Conservation (phyloP, 2,113 vertebrate genomes). For the Tringa solitaria region DNA sequence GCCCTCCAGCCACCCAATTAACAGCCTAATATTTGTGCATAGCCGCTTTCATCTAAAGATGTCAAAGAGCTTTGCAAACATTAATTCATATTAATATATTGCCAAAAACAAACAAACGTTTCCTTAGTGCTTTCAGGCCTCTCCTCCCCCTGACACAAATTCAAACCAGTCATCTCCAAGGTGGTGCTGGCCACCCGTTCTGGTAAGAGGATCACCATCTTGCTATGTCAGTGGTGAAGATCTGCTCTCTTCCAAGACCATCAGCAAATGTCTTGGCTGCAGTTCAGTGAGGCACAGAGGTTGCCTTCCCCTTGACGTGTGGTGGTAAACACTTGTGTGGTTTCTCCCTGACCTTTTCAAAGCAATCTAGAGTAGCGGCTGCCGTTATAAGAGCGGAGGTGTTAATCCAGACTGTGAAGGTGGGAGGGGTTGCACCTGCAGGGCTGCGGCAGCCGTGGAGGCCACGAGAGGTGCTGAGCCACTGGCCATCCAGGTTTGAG, state of each 20-base stretch:
- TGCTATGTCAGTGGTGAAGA: fast-evolving
- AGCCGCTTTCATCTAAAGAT: constrained; percentile 32
- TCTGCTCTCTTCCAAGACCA: not conserved
- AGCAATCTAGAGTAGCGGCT: not conserved
- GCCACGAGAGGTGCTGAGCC: fast-evolving
- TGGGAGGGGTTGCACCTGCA: not conserved
- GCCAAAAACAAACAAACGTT: constrained; percentile 12
- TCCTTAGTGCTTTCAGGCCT: not conserved
- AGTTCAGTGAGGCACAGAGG: not conserved
- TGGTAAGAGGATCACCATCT: fast-evolving
- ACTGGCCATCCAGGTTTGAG: not conserved
- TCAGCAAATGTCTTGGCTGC: not conserved
- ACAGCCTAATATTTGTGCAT: not conserved
- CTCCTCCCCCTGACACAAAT: not conserved
- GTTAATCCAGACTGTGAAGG: not conserved
- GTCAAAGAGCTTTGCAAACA: constrained; percentile 33
- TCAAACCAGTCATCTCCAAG: not conserved
- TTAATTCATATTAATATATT: constrained; percentile 1
- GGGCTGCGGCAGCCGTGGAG: not conserved
- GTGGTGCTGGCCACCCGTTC: not conserved
- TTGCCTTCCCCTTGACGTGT: not conserved
- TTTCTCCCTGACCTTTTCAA: not conserved
- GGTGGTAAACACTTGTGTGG: fast-evolving
- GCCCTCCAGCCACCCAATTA: constrained; percentile 35
- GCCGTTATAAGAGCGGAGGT: fast-evolving